Evolutionary conservation across 2,797 vertebrate species (phyloP).

Genomic region (Pteropus rufus): DNA sequence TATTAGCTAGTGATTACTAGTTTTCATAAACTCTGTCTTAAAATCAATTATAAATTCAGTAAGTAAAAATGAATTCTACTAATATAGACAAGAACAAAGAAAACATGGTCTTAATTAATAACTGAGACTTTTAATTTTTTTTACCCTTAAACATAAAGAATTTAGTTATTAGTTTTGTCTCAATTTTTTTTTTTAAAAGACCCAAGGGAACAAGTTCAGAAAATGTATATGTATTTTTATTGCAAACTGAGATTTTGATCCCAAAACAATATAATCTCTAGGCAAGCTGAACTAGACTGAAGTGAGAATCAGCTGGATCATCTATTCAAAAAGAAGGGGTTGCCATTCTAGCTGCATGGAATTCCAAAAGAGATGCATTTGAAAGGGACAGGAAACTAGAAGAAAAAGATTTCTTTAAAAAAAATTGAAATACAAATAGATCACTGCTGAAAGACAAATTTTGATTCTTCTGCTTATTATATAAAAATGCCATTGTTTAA

Average conservation of each 20-base stretch:
- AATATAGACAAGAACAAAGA: not conserved
- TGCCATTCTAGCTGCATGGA: not conserved
- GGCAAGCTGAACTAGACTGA: not conserved
- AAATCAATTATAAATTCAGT: not conserved
- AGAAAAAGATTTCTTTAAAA: not conserved
- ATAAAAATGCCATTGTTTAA: not conserved
- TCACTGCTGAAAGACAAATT: not conserved
- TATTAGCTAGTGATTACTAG: not conserved
- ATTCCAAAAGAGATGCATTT: not conserved
- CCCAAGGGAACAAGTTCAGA: not conserved
- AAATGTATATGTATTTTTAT: not conserved
- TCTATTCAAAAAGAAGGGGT: not conserved
- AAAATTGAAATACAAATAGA: not conserved
- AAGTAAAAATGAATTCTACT: not conserved
- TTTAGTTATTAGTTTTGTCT: not conserved
- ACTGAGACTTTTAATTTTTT: not conserved
- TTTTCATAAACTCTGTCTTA: not conserved
- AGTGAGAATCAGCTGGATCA: not conserved
- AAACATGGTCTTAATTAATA: not conserved
- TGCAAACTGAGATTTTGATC: not conserved
- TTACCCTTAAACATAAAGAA: not conserved
- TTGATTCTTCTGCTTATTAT: not conserved
- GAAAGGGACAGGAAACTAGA: not conserved
- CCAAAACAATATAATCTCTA: not conserved
- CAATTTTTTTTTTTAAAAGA: too few relatives aligned